Percentiles rank a stretch among this genome's conserved stretches.
Conservation (phyloP, 2,888 invertebrate genomes). For the Tupiocoris notatus region DNA sequence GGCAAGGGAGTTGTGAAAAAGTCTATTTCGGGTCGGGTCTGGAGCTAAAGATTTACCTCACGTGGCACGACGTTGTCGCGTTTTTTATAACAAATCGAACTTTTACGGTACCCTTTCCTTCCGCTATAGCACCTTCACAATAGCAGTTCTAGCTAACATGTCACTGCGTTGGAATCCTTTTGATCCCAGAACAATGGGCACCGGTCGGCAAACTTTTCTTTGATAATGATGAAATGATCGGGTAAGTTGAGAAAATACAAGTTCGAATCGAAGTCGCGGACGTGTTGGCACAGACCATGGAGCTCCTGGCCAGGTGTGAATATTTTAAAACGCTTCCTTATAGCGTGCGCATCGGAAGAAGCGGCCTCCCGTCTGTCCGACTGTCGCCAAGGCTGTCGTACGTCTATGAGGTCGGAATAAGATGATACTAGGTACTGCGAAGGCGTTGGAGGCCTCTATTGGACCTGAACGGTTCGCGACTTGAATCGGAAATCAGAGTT, state of each 20-base stretch:
- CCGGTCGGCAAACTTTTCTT: neutral
- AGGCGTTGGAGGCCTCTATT: neutral
- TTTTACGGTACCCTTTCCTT: too few relatives aligned
- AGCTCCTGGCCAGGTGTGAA: slow-evolving; percentile 23
- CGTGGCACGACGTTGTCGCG: too few relatives aligned
- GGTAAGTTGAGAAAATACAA: neutral
- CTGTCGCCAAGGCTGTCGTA: neutral
- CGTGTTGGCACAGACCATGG: slow-evolving; percentile 18
- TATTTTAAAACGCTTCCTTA: slow-evolving; percentile 36
- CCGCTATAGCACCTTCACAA: too few relatives aligned
- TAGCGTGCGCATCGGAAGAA: slow-evolving; percentile 9
- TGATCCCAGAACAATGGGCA: slow-evolving; percentile 10
- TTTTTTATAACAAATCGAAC: too few relatives aligned
- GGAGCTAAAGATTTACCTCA: too few relatives aligned
- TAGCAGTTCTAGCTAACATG: too few relatives aligned
- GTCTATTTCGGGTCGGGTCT: too few relatives aligned
- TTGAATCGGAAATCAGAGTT: slow-evolving; percentile 23
- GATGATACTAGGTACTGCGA: slow-evolving; percentile 13
- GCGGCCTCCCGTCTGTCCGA: slow-evolving; percentile 1
- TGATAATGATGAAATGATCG: slow-evolving; percentile 13
- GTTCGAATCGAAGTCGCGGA: neutral
- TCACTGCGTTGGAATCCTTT: slow-evolving; percentile 6
- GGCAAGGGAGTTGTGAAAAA: too few relatives aligned
- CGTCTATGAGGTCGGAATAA: slow-evolving; percentile 33
- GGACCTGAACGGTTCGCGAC: slow-evolving; percentile 24